Evolutionary conservation across 2,888 invertebrate genomes (phyloP).

Genomic region (Rhagonycha lutea): DNA sequence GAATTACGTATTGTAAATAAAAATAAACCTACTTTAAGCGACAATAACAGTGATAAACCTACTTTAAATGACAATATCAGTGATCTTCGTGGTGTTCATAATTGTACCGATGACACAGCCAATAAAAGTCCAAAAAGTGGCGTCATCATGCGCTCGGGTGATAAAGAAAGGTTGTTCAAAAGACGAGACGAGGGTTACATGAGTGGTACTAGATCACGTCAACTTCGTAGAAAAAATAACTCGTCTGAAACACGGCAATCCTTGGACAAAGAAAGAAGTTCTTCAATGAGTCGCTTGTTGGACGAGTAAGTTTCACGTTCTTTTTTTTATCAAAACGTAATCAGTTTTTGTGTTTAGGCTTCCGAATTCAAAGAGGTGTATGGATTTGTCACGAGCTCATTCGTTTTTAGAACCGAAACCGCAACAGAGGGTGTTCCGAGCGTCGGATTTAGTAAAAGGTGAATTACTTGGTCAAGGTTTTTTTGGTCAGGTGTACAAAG

Average conservation of each 20-base stretch:
- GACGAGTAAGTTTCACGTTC: constrained; percentile 63
- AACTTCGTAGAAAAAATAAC: constrained; percentile 62
- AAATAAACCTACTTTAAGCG: constrained; percentile 12
- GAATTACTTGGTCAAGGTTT: constrained; percentile 91
- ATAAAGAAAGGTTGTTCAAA: constrained; percentile 59
- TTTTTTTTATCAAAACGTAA: neutral
- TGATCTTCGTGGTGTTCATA: constrained; percentile 22
- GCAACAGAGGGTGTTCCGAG: constrained; percentile 81
- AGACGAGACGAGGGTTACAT: constrained; percentile 65
- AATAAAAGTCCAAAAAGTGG: constrained; percentile 24
- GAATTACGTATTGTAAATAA: neutral
- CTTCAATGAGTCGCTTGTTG: constrained; percentile 81
- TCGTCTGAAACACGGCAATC: constrained; percentile 45
- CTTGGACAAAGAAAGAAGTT: constrained; percentile 78
- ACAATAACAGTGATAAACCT: constrained; percentile 25
- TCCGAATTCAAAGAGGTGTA: constrained; percentile 50
- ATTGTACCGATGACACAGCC: constrained; percentile 30
- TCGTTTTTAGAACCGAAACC: constrained; percentile 77
- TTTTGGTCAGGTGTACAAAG: constrained; percentile 91
- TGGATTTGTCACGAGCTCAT: constrained; percentile 81
- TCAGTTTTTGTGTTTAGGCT: constrained; percentile 42
- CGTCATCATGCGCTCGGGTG: constrained; percentile 48
- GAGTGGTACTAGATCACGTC: constrained; percentile 65
- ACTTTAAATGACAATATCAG: constrained; percentile 16
- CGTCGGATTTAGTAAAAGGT: constrained; percentile 86